phyloP scores from a whole-genome alignment of 2,113 vertebrate species.

The Trematomus loennbergii region DNA sequence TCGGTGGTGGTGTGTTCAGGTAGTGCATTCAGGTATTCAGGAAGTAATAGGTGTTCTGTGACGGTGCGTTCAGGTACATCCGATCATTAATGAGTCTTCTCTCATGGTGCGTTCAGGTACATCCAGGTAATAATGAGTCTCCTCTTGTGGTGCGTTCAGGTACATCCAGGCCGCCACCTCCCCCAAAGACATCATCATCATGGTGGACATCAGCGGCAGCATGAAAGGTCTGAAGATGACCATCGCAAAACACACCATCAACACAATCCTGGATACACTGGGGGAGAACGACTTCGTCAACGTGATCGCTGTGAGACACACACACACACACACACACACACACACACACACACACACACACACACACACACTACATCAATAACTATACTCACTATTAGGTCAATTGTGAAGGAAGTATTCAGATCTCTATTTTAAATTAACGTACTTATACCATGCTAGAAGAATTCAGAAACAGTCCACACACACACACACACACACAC shows the following conservation, averaged over 20 bases:
- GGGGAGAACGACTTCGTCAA: constrained; percentile 99
- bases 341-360: too few species aligned
- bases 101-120: constrained; percentile 84
- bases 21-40: too few species aligned
- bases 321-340: neutral
- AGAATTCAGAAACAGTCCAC: too few species aligned
- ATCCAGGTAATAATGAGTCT: constrained; percentile 86
- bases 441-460: too few species aligned
- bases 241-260: constrained; percentile 95
- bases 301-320: constrained; percentile 89
- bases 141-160: constrained; percentile 75
- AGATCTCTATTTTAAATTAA: too few species aligned
- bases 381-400: too few species aligned
- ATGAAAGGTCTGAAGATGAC: constrained; percentile 97
- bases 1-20: too few species aligned
- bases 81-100: constrained; percentile 80
- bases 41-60: too few species aligned
- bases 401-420: too few species aligned
- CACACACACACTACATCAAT: too few species aligned
- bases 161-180: constrained; percentile 98
- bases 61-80: constrained; percentile 89
- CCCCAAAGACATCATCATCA: constrained; percentile 95
- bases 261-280: constrained; percentile 94
- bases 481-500: too few species aligned
- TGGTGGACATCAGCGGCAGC: constrained; percentile 95